Conservation (phyloP, 2,113 vertebrate species). For the Rutilus rutilus region DNA sequence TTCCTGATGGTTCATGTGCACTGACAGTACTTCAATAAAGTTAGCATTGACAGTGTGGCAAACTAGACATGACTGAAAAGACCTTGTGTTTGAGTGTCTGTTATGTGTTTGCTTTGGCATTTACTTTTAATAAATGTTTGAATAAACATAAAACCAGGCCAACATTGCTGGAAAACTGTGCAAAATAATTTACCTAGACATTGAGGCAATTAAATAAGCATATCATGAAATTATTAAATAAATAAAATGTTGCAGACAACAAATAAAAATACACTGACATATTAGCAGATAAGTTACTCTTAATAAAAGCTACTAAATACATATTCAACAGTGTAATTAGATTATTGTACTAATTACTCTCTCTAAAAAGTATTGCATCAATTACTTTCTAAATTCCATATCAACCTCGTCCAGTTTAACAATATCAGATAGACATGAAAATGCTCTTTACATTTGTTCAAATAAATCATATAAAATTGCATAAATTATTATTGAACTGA, state of each 20-base stretch:
- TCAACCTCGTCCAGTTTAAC: too few species aligned
- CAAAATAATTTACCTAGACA: neutral
- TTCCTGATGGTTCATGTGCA: neutral
- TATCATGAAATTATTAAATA: neutral
- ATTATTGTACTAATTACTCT: too few species aligned
- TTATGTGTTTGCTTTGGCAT: neutral
- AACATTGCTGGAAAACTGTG: neutral
- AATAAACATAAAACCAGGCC: neutral
- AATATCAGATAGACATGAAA: too few species aligned
- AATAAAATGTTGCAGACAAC: neutral
- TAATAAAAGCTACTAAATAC: too few species aligned
- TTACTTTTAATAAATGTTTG: neutral
- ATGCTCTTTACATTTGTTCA: too few species aligned
- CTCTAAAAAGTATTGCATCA: too few species aligned
- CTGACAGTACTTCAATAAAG: neutral
- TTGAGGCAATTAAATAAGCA: neutral
- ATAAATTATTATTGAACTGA: too few species aligned
- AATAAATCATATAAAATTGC: too few species aligned
- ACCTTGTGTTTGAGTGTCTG: neutral
- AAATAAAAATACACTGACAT: neutral
- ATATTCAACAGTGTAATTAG: too few species aligned
- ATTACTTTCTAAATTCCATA: too few species aligned
- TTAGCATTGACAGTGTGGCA: neutral
- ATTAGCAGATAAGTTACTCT: too few species aligned
- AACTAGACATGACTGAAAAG: neutral